These are phyloP conservation scores for Brachymystax lenok DNA, from an alignment of 2,797 vertebrate genomes.

Conservation along the genomic window DNA sequence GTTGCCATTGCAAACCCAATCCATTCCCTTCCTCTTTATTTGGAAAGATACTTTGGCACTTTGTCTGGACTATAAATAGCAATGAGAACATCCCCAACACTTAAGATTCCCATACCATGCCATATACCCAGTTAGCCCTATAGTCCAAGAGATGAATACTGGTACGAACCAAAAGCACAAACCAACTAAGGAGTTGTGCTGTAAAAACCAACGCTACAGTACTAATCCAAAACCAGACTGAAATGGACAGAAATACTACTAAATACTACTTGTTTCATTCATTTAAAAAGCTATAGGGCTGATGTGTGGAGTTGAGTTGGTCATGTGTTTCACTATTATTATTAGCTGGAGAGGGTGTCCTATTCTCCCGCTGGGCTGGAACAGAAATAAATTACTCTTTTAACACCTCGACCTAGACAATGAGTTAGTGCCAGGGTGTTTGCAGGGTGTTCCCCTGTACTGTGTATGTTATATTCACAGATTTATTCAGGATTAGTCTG, in stretches of 20 bases:
- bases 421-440: conserved; percentile 37
- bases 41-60: conserved; percentile 48
- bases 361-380: conserved; percentile 39
- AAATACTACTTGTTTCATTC: conserved; percentile 21
- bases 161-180: not conserved
- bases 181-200: not conserved
- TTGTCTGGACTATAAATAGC: conserved; percentile 56
- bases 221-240: not conserved
- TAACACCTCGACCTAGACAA: conserved; percentile 43
- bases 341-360: conserved; percentile 54
- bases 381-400: conserved; percentile 60
- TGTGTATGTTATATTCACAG: not conserved
- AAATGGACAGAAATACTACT: not conserved
- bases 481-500: not conserved
- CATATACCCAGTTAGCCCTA: not conserved
- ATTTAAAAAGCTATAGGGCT: conserved; percentile 25
- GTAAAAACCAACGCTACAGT: conserved; percentile 4
- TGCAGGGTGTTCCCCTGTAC: conserved; percentile 5
- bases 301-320: conserved; percentile 15
- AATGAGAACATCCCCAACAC: conserved; percentile 35
- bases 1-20: conserved; percentile 13
- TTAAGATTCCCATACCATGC: conserved; percentile 26
- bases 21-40: conserved; percentile 47
- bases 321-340: conserved; percentile 55
- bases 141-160: not conserved